Base-by-base conservation (phyloP, 2,888 invertebrate species). In the Thymelicus acteon region DNA sequence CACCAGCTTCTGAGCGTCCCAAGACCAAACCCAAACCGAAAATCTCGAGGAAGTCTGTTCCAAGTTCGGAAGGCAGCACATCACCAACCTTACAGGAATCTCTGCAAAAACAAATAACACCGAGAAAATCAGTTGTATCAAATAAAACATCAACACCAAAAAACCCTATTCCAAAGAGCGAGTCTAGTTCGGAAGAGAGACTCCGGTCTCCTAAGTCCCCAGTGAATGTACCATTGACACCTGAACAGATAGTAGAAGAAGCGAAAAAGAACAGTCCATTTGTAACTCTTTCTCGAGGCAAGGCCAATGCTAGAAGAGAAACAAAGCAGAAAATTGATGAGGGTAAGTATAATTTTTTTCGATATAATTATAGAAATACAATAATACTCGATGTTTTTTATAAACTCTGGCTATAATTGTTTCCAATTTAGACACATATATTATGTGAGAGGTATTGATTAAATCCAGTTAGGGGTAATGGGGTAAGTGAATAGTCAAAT, bases 271-370 rank as follows among this genome's bases (percentile, higher is more conserved):
- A 93, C 0, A 95, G 95, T 73, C 80, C 80, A 2, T 95, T 92
- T 80, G 93, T 96, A 0, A 95, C 95, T 0, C 78, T 94, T 67
- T 95, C 95, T 0, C 84, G 95, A 31, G 96, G 96, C 0, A 96
- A 96, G 76, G 89, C 86, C 1, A 95, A 94, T 75, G 95, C 95
- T 0, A 87, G 95, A 47, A 94, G 88, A 61, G 96, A 96, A 77
- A 94, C 88, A 92, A 89, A 85, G 65, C 81, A 85, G 75, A 94
- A 92, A 77, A 74, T 90, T n/a, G 76, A 83, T 60, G 90, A 91
- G 78, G 94, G 93, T 93, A 81, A 70, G 15, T 39, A 7, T 63
- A 6, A 37, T 13, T n/a, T 39, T 24, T 10, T 31, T 2, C 31
- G 5, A 31, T 31, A 31, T 3, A 19, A 19, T 19, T 19, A 31